Percentiles rank a stretch among this genome's conserved stretches.
These are phyloP conservation scores for Asarcornis scutulata DNA, from an alignment of 2,113 vertebrate species.

Conservation along the genomic window DNA sequence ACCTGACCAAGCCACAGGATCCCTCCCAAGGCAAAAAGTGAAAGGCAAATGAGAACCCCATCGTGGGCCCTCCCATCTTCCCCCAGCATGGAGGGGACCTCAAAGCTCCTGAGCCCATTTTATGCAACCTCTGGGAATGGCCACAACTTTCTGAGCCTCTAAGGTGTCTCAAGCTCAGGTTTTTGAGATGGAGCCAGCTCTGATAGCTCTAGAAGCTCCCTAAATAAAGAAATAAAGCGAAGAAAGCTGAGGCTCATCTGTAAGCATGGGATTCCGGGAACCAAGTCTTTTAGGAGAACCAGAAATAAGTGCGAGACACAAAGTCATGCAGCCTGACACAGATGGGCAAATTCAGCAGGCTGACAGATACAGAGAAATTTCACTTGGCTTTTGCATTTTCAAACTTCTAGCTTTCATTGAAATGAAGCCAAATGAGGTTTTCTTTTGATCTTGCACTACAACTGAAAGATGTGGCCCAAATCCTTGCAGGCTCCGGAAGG, in stretches of 20 bases:
- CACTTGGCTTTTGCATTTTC: rapidly evolving
- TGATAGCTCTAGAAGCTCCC: neutral
- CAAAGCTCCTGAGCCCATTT: neutral
- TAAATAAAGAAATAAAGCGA: neutral
- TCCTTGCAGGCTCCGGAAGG: neutral
- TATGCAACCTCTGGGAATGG: neutral
- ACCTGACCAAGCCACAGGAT: neutral
- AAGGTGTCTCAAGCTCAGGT: rapidly evolving
- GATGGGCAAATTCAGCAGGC: neutral
- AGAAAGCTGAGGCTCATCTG: neutral
- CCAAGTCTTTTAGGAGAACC: neutral
- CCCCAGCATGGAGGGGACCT: neutral
- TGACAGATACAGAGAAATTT: neutral
- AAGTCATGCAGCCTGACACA: neutral
- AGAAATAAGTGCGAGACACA: neutral
- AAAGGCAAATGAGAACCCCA: neutral
- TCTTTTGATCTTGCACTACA: neutral
- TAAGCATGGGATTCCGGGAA: neutral
- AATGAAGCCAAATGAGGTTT: neutral
- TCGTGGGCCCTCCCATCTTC: rapidly evolving
- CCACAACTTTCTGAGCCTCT: neutral
- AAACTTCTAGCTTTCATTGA: neutral
- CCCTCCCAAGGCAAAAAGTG: neutral
- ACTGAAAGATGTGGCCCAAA: neutral
- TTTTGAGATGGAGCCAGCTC: neutral